Evolutionary conservation across 1,140 invertebrate species (phyloP).

Genomic region (Charaxes varanes): DNA sequence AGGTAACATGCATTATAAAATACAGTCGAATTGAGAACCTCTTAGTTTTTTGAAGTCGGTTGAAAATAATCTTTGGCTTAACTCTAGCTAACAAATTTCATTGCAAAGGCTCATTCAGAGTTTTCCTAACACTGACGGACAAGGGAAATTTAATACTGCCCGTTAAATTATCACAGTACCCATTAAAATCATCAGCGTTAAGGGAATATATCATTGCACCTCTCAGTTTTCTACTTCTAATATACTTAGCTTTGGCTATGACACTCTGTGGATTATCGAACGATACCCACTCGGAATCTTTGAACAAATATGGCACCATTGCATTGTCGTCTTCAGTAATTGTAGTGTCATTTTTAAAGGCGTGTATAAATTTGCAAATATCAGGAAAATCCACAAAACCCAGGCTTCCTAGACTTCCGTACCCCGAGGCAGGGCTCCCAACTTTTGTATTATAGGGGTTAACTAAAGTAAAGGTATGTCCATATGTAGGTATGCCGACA

Average conservation of each 20-base stretch:
- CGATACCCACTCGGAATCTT: constrained; percentile 88
- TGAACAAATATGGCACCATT: constrained; percentile 86
- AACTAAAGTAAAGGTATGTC: constrained; percentile 84
- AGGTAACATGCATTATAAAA: too few species aligned
- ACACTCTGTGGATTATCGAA: constrained; percentile 88
- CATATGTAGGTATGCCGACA: constrained; percentile 93
- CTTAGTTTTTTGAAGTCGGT: too few species aligned
- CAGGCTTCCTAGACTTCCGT: constrained; percentile 78
- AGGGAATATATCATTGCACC: constrained; percentile 87
- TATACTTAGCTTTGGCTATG: constrained; percentile 81
- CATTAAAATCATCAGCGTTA: constrained; percentile 81
- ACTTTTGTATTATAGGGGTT: constrained; percentile 80
- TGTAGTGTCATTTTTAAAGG: constrained; percentile 42
- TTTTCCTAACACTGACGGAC: constrained; percentile 35
- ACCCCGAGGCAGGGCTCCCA: constrained; percentile 81
- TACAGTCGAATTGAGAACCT: too few species aligned
- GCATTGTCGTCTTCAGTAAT: constrained; percentile 79
- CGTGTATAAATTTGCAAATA: constrained; percentile 79
- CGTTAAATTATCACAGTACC: constrained; percentile 26
- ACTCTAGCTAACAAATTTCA: too few species aligned
- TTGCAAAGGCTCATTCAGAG: constrained; percentile 25
- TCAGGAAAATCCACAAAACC: constrained; percentile 84
- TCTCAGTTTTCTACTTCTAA: constrained; percentile 76
- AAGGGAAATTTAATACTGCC: constrained; percentile 44
- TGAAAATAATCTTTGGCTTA: too few species aligned